Percentiles rank a stretch among this genome's conserved stretches.
phyloP scores from a whole-genome alignment of 2,797 vertebrate species.

The Margarornis squamiger region DNA sequence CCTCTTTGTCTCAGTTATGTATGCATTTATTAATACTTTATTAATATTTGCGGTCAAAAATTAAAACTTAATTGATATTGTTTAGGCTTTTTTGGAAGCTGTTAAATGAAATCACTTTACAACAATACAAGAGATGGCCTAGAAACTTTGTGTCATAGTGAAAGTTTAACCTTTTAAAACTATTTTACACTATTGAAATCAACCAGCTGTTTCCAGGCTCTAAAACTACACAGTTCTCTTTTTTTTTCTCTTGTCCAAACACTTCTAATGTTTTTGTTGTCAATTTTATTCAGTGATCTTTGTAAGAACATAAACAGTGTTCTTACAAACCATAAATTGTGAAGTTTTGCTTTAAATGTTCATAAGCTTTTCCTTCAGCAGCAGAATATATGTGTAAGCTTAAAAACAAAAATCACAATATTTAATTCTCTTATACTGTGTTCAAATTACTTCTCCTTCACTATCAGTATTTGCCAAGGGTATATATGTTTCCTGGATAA shows the following conservation, averaged over 20 bases:
- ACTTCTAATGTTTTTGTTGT: background rate
- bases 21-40: background rate
- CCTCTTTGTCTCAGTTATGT: background rate
- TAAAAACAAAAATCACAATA: background rate
- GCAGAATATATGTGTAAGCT: background rate
- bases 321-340: background rate
- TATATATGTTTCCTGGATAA: background rate
- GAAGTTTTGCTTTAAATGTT: background rate
- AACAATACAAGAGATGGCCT: background rate
- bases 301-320: background rate
- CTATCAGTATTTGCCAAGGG: background rate
- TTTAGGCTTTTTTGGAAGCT: background rate
- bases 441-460: background rate
- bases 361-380: background rate
- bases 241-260: background rate
- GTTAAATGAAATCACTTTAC: background rate
- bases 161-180: background rate
- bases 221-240: background rate
- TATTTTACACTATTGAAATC: background rate
- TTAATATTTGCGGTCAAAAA: background rate
- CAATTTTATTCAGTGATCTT: background rate
- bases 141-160: background rate
- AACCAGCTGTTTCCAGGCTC: background rate
- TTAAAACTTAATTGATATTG: background rate
- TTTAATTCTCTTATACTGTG: background rate